These are phyloP conservation scores for Flexamia atlantica DNA, from an alignment of 2,888 invertebrate species.

Conservation along the genomic window DNA sequence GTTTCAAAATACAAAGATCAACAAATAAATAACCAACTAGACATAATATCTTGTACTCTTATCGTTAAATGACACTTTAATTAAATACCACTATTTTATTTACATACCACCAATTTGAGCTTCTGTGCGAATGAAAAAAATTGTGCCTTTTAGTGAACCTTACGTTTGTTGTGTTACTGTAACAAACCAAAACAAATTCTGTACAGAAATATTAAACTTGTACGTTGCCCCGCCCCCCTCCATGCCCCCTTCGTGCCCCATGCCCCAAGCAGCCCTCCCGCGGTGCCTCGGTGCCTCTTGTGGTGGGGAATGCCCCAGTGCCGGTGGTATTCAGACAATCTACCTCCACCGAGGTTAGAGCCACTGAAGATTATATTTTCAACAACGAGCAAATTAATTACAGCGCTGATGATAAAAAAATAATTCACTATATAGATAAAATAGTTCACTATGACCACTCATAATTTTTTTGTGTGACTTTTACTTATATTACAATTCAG, in stretches of 20 bases:
- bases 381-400: no score
- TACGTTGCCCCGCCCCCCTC: background rate
- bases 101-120: conserved; percentile 61
- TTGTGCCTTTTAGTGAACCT: conserved; percentile 54
- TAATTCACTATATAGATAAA: no score
- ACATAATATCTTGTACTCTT: no score
- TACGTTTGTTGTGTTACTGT: conserved; percentile 56
- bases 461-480: no score
- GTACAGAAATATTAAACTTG: conserved; percentile 44
- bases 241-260: conserved; percentile 13
- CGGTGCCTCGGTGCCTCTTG: background rate
- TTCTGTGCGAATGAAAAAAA: conserved; percentile 60
- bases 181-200: conserved; percentile 62
- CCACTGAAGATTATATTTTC: no score
- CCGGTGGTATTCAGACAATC: background rate
- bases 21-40: no score
- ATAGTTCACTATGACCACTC: no score
- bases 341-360: no score
- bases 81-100: conserved; percentile 16
- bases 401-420: no score
- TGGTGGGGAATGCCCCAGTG: background rate
- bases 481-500: no score
- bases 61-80: conserved; percentile 4
- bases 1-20: no score
- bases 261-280: conserved; percentile 1